Percentiles rank a stretch among this genome's conserved stretches.
Conservation (phyloP, 2,797 vertebrate species). For the Synaphobranchus kaupii region DNA sequence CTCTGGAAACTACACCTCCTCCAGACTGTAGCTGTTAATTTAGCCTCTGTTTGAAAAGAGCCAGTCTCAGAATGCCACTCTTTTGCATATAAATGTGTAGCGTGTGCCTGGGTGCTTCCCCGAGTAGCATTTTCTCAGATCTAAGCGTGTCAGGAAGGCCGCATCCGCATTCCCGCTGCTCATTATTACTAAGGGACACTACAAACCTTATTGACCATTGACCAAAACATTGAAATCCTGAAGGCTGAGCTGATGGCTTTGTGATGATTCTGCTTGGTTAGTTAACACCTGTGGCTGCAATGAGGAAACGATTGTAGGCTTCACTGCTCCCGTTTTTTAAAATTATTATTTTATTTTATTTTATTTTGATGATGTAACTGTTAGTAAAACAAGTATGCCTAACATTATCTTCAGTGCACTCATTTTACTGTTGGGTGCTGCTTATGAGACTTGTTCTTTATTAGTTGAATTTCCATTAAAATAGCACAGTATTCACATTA, state of each 20-base stretch:
- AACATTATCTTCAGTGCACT: neutral
- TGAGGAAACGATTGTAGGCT: neutral
- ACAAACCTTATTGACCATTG: neutral
- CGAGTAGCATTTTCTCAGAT: neutral
- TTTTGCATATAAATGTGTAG: neutral
- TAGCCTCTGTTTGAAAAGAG: neutral
- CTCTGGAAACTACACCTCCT: neutral
- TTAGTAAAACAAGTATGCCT: neutral
- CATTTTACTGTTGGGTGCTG: neutral
- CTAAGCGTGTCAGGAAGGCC: neutral
- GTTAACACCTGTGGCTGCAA: neutral
- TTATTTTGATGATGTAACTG: neutral
- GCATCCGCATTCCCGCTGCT: neutral
- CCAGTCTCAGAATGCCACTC: neutral
- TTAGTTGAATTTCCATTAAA: slow-evolving; percentile 1
- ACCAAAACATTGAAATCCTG: neutral
- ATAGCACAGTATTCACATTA: neutral
- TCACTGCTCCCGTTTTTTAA: neutral
- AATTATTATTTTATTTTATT: neutral
- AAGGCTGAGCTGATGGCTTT: neutral
- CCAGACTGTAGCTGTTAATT: neutral
- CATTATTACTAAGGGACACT: neutral
- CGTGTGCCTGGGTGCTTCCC: neutral
- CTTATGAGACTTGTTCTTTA: neutral
- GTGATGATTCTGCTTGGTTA: neutral